Percentiles rank a stretch among this genome's conserved stretches.
Conservation (phyloP, 2,113 vertebrate genomes). For the Cercopithecus mona region DNA sequence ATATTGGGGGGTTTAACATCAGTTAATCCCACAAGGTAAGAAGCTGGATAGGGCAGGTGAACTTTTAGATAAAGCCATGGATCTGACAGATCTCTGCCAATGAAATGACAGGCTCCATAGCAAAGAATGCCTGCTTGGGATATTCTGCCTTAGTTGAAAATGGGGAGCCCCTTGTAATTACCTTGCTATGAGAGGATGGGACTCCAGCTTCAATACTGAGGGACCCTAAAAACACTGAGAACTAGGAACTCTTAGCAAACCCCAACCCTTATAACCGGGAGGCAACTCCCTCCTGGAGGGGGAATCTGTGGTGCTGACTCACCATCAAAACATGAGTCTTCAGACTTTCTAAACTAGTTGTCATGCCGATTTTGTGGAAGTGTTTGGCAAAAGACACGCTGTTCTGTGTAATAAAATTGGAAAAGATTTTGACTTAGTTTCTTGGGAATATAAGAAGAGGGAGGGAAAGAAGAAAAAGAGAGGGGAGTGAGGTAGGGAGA, state of each 20-base stretch:
- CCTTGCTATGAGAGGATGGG: background rate
- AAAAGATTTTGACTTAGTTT: background rate
- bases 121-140: background rate
- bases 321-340: background rate
- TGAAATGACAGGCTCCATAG: background rate
- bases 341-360: background rate
- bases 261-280: background rate
- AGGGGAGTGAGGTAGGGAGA: background rate
- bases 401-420: background rate
- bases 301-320: background rate
- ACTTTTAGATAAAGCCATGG: background rate
- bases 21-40: background rate
- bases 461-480: background rate
- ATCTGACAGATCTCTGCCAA: background rate
- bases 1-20: background rate
- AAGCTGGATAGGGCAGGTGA: background rate
- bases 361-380: background rate
- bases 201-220: background rate
- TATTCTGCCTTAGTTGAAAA: background rate
- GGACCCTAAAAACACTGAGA: background rate
- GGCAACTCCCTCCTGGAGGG: background rate
- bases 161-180: background rate
- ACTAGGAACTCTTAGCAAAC: background rate
- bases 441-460: background rate
- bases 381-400: background rate